These are phyloP conservation scores for Dicyrtoma fusca DNA, from an alignment of 2,888 invertebrate genomes.

Conservation along the genomic window DNA sequence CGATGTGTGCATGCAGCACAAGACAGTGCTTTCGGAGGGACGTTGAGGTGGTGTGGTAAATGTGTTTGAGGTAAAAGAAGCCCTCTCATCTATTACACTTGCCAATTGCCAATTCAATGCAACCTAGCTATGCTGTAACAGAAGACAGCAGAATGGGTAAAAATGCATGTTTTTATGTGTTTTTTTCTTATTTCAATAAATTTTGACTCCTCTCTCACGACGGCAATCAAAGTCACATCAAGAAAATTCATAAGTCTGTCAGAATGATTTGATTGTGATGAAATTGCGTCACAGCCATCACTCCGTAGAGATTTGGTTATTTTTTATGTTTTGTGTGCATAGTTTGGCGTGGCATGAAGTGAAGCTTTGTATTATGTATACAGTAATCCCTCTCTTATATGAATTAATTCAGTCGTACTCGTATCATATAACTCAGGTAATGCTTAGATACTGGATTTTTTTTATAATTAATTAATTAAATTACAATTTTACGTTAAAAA, in stretches of 20 bases:
- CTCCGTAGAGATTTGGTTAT: neutral
- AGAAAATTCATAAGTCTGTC: slow-evolving; percentile 22
- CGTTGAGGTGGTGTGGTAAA: too few species aligned
- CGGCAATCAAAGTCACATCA: slow-evolving; percentile 23
- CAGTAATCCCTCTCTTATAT: neutral
- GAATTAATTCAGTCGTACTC: neutral
- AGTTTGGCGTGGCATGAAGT: too few species aligned
- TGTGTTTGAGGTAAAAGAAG: too few species aligned
- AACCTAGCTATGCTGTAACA: neutral
- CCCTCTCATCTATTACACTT: too few species aligned
- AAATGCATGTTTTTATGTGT: slow-evolving; percentile 15
- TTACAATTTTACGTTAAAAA: too few species aligned
- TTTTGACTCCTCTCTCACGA: slow-evolving; percentile 28
- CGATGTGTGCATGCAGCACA: too few species aligned
- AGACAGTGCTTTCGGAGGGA: too few species aligned
- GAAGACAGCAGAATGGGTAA: neutral
- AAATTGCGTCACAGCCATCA: slow-evolving; percentile 22
- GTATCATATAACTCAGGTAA: neutral
- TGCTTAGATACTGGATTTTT: neutral
- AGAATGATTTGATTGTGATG: slow-evolving; percentile 3
- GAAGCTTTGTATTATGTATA: too few species aligned
- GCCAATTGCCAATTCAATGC: too few species aligned
- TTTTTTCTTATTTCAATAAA: slow-evolving; percentile 16
- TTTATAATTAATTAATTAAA: too few species aligned
- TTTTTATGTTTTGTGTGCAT: neutral